phyloP scores from a whole-genome alignment of 2,113 vertebrate species.

The Pyrgilauda ruficollis region DNA sequence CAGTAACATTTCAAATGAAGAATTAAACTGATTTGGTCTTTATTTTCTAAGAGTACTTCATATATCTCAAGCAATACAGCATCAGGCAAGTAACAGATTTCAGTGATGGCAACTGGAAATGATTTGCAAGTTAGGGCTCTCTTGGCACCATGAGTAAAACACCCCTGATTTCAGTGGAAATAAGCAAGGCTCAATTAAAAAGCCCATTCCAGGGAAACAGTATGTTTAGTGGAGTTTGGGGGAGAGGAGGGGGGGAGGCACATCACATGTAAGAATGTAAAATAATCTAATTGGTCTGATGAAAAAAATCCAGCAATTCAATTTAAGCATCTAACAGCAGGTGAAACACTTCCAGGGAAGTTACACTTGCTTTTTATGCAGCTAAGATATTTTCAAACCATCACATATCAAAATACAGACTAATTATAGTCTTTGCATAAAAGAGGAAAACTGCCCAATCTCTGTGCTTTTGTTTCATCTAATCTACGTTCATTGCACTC shows the following conservation, averaged over 20 bases:
- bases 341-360: not conserved
- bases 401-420: slow-evolving; percentile 5
- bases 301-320: not conserved
- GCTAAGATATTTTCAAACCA: slow-evolving; percentile 6
- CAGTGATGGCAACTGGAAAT: not conserved
- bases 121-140: not conserved
- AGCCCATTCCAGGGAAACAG: not conserved
- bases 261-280: not conserved
- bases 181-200: not conserved
- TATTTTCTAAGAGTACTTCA: slow-evolving; percentile 33
- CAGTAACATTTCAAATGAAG: slow-evolving; percentile 32
- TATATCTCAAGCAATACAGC: slow-evolving; percentile 21
- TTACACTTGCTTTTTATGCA: not conserved
- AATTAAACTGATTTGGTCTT: slow-evolving; percentile 41
- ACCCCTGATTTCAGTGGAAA: not conserved
- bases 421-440: slow-evolving; percentile 43
- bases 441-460: slow-evolving; percentile 33
- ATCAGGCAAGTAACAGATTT: slow-evolving; percentile 3
- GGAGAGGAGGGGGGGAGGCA: accelerated
- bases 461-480: slow-evolving; percentile 46
- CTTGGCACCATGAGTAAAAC: not conserved
- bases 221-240: not conserved
- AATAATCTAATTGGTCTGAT: not conserved
- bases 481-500: slow-evolving; percentile 30
- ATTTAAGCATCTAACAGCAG: not conserved